A percentile compares a stretch with the other conserved stretches of the same genome.
Evolutionary conservation across 2,888 invertebrate genomes (phyloP).

Genomic region (Scelioninae gen. 1): DNA sequence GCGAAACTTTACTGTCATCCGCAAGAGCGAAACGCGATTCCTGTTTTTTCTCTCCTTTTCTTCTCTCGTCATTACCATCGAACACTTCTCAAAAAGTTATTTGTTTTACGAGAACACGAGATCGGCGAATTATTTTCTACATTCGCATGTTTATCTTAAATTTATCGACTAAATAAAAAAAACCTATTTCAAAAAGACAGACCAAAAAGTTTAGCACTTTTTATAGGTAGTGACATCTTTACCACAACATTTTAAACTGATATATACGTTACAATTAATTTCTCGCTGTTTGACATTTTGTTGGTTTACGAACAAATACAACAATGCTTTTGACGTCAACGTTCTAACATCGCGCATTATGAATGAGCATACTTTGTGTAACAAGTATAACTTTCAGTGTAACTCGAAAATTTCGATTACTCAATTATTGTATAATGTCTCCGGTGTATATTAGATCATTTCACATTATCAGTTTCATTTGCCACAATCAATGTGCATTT

Average conservation of each 20-base stretch:
- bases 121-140: conserved; percentile 10
- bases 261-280: conserved; percentile 28
- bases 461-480: conserved; percentile 11
- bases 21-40: neutral
- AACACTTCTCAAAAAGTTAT: conserved; percentile 24
- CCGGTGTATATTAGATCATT: conserved; percentile 28
- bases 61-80: conserved; percentile 2
- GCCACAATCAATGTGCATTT: neutral
- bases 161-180: neutral
- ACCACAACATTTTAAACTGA: too few relatives aligned
- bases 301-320: conserved; percentile 20
- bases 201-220: neutral
- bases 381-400: conserved; percentile 34
- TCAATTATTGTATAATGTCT: conserved; percentile 35
- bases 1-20: conserved; percentile 31
- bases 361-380: conserved; percentile 32
- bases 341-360: conserved; percentile 23
- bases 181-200: neutral
- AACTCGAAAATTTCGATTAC: conserved; percentile 37
- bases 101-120: conserved; percentile 14
- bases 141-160: conserved; percentile 8
- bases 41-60: conserved; percentile 1
- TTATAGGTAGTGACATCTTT: neutral
- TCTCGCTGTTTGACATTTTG: conserved; percentile 18
- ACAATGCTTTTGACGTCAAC: conserved; percentile 20